Percentiles rank a stretch among this genome's conserved stretches.
These are phyloP conservation scores for Phymorhynchus buccinoides DNA, from an alignment of 1,140 invertebrate genomes.

Conservation along the genomic window DNA sequence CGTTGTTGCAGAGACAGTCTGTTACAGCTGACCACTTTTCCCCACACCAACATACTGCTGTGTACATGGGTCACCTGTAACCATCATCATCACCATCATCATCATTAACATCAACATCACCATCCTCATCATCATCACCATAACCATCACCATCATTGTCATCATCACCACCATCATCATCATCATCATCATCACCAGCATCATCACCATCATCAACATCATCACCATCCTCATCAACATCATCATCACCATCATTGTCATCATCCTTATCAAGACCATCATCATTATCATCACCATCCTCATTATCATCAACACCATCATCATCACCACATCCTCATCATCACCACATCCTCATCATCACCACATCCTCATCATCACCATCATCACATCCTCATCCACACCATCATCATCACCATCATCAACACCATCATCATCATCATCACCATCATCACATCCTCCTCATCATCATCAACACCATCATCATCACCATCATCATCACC, in stretches of 20 bases:
- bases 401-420: too few species aligned
- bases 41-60: too few species aligned
- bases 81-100: conserved; percentile 45
- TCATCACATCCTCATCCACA: background rate
- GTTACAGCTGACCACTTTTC: too few species aligned
- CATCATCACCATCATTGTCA: background rate
- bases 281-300: background rate
- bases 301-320: background rate
- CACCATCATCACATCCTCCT: background rate
- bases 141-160: conserved; percentile 25
- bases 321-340: background rate
- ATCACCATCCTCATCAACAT: background rate
- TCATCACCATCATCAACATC: background rate
- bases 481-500: too few species aligned
- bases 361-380: conserved; percentile 21
- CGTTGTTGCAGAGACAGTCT: too few species aligned
- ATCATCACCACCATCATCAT: conserved; percentile 31
- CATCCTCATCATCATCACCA: conserved; percentile 35
- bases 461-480: background rate
- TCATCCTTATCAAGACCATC: background rate
- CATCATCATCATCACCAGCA: conserved; percentile 57
- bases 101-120: conserved; percentile 35
- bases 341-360: background rate
- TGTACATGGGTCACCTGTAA: too few species aligned
- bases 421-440: too few species aligned